phyloP scores from a whole-genome alignment of 2,888 invertebrate genomes.

The Thysanoteuthis rhombus region DNA sequence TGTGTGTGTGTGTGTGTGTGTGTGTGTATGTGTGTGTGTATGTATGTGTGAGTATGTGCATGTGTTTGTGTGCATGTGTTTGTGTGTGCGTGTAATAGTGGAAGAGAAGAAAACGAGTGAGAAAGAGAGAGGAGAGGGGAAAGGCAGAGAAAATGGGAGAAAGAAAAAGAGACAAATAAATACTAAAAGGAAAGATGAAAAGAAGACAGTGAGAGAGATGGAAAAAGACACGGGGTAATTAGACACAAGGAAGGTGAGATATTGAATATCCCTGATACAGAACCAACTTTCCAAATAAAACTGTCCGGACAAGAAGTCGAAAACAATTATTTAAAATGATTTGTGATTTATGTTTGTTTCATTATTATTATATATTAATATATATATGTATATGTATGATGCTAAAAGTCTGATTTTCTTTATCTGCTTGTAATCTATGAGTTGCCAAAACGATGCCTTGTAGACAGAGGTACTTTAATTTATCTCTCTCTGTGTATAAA shows the following conservation, averaged over 20 bases:
- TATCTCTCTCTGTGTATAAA: no score
- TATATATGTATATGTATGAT: no score
- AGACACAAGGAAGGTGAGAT: no score
- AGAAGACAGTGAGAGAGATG: not conserved
- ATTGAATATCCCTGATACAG: not conserved
- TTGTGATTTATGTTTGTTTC: not conserved
- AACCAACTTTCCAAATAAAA: not conserved
- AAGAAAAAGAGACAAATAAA: not conserved
- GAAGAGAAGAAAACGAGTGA: not conserved
- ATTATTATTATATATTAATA: not conserved
- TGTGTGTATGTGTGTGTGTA: no score
- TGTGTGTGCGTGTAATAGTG: not conserved
- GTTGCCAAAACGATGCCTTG: no score
- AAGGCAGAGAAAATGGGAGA: not conserved
- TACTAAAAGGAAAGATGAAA: not conserved
- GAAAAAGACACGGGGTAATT: not conserved
- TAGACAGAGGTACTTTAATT: no score
- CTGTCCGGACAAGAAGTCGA: not conserved
- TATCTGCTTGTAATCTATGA: no score
- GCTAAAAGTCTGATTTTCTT: no score
- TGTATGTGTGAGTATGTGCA: no score
- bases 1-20: no score
- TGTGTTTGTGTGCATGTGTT: no score
- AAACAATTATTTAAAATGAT: not conserved
- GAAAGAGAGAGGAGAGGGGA: not conserved